Base-by-base conservation (phyloP, 1,140 invertebrate species). In the Forficula auricularia region DNA sequence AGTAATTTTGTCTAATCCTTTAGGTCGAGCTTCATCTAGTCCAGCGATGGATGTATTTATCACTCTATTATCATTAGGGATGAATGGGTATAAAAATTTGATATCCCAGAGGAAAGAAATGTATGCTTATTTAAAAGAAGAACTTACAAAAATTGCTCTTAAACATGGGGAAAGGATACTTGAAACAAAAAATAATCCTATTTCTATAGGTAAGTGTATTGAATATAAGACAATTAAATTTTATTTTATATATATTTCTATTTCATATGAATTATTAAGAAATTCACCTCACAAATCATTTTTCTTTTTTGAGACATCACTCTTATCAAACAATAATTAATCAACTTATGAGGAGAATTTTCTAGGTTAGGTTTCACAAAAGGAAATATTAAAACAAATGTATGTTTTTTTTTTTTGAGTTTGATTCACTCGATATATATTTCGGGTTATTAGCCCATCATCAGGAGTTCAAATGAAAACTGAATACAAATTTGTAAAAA, bases 1-100 rank as follows among this genome's bases (percentile, higher is more conserved):
- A 6, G 4, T 27, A 27, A 27, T 36, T 36, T 14, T 14, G 13
- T 36, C 8, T 19, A 32, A 36, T 47, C 39, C 50, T 56, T 12
- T 51, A 72, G 75, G 75, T 15, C 64, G 85, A 43, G 84, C 80
- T 1, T 85, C 82, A 32, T 69, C 70, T 2, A 73, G 74, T 42
- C 79, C 82, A 37, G 67, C 73, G 0, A 65, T 83, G 50, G 84
- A 89, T 60, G 66, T 85, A 1, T 78, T 88, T 54, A 85, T 89
- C 52, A 89, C 84, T 1, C 56, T 89, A 10, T 57, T 89, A 14
- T 74, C 74, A 10, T 59, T 88, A 45, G 85, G 85, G 3, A 65
- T 68, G 43, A 64, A 66, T 38, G 77, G 77, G 6, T 86, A 79
- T 52, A 69, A 71, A 50, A 60, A 72, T 39, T 56, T 82, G 3